Evolutionary conservation across 2,888 invertebrate genomes (phyloP), one percentile per base, ranked within the genome.

Genomic region (Pseudococcus viburni): DNA sequence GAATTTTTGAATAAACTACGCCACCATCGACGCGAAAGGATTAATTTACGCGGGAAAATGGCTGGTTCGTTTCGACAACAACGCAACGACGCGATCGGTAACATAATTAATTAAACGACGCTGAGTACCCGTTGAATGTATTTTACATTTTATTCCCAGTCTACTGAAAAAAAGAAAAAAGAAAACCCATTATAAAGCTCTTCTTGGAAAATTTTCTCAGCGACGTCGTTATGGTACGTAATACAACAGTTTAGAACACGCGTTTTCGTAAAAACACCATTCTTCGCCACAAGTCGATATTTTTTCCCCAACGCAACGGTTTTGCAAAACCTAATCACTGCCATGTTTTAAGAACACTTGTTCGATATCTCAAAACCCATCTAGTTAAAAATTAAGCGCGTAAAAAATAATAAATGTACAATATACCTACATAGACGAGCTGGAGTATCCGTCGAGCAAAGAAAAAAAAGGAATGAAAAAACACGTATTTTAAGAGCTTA

Each of bases 321-420:
- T 80, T 80, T 19, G 80, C 42, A 39, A 80, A 39, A 42, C 80
- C 80, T 80, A 39, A 80, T 42, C 42, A 80, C 17, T 11, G 68
- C 2, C 80, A 19, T 26, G n/a, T 80, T 26, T 80, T 80, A n/a
- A 80, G 80, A n/a, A 42, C 80, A 80, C 80, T 80, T 80, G 42
- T 80, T 80, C 80, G 42, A 80, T 80, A 80, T n/a, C 80, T 80
- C 42, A 26, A 80, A 80, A 80, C 22, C 42, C 42, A 80, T 80
- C 80, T 22, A 80, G 80, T 42, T 80, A n/a, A 42, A 42, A 80
- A 80, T 80, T 42, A 42, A 42, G 15, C 42, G 42, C 7, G 42
- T 80, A 80, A 42, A 73, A 80, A 80, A 42, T 42, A 42, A 80
- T 80, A 80, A 73, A 73, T 42, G 42, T 80, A 80, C 80, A 80